These are phyloP conservation scores for Clusia tigrina DNA, from an alignment of 2,888 invertebrate genomes.

Conservation along the genomic window DNA sequence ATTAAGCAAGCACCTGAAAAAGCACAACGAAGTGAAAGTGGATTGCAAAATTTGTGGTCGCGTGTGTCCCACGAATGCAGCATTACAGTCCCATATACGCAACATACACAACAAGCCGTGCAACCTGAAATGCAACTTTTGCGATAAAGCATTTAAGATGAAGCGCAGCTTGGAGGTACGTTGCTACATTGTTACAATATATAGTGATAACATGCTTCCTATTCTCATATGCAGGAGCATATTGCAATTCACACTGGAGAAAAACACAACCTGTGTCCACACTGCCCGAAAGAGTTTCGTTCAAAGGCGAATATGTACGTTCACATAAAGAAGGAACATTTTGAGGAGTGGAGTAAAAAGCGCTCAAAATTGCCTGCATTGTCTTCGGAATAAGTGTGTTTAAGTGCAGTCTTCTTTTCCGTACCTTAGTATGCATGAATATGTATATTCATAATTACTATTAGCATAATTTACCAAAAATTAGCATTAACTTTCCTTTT, in stretches of 20 bases:
- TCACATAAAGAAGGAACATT: slow-evolving; percentile 46
- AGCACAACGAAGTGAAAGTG: slow-evolving; percentile 42
- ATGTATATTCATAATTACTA: too few species aligned
- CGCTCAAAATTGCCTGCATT: too few species aligned
- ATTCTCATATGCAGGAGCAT: slow-evolving; percentile 33
- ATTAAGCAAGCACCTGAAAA: slow-evolving; percentile 45
- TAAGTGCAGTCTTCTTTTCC: too few species aligned
- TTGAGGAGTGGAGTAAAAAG: slow-evolving; percentile 45
- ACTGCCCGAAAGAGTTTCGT: slow-evolving; percentile 49
- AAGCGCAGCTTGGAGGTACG: slow-evolving; percentile 44
- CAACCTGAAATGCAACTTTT: slow-evolving; percentile 47
- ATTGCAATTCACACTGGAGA: slow-evolving; percentile 49
- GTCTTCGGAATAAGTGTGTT: too few species aligned
- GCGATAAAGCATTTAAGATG: slow-evolving; percentile 53
- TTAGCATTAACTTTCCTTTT: too few species aligned
- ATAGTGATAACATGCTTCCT: neutral
- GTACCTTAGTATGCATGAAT: too few species aligned
- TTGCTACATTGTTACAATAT: neutral
- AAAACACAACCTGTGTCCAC: slow-evolving; percentile 45
- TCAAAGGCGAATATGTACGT: slow-evolving; percentile 51
- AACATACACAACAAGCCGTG: slow-evolving; percentile 51
- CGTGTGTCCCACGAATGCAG: slow-evolving; percentile 45
- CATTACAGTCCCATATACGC: slow-evolving; percentile 50
- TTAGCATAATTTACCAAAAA: too few species aligned
- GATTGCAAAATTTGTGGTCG: slow-evolving; percentile 44